Evolutionary conservation across 2,113 vertebrate species (phyloP).

Genomic region (Stictonetta naevosa): DNA sequence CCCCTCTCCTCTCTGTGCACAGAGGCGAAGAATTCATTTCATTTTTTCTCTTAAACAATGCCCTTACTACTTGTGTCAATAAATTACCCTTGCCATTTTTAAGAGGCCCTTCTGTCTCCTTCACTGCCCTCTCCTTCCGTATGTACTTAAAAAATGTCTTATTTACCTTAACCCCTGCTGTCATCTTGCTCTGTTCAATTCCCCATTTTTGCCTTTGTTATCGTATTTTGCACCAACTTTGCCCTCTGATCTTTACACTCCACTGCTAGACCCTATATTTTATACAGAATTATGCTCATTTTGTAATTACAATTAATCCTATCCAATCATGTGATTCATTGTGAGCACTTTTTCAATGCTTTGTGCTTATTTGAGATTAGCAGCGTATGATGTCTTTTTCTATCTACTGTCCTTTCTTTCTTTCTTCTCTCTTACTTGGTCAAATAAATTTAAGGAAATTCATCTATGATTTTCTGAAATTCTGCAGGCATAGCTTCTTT

Average conservation of each 20-base stretch:
- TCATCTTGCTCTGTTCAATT: neutral
- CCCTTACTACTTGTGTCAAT: conserved; percentile 39
- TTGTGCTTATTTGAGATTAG: neutral
- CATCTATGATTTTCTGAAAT: neutral
- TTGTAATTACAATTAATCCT: neutral
- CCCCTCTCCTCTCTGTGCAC: conserved; percentile 25
- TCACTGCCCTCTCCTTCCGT: conserved; percentile 26
- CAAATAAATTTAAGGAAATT: neutral
- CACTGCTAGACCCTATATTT: neutral
- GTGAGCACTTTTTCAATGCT: neutral
- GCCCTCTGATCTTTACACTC: neutral
- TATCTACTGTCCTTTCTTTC: neutral
- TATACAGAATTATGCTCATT: neutral
- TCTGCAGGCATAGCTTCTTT: neutral
- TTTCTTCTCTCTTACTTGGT: neutral
- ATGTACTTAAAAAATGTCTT: conserved; percentile 39
- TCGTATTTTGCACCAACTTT: neutral
- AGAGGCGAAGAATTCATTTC: neutral
- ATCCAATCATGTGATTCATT: neutral
- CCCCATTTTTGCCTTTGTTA: conserved; percentile 12
- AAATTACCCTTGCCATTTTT: conserved; percentile 61
- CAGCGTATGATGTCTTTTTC: neutral
- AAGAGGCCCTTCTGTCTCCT: conserved; percentile 44
- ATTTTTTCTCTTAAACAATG: conserved; percentile 18
- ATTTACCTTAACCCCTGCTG: conserved; percentile 41